These are phyloP conservation scores for Seira musarum DNA, from an alignment of 2,888 invertebrate species.

Conservation along the genomic window DNA sequence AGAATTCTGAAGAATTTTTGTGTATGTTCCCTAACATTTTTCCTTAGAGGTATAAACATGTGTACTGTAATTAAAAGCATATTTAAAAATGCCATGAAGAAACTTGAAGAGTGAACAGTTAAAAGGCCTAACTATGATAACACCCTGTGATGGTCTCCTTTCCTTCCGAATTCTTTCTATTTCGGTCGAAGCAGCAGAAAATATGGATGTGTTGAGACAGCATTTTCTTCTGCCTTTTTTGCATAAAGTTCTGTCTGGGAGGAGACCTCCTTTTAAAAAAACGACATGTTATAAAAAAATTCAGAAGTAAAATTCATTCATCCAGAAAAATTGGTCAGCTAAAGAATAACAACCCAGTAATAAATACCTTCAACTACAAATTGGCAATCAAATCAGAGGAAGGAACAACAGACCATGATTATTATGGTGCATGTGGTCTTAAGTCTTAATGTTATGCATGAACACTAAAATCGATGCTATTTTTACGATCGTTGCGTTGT, in stretches of 20 bases:
- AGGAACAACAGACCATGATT: conserved; percentile 2
- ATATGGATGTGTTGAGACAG: no score
- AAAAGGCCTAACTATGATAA: background rate
- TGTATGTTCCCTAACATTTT: no score
- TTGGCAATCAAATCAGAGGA: conserved; percentile 13
- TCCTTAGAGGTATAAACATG: no score
- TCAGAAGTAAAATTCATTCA: background rate
- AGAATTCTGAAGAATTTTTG: no score
- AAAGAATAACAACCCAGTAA: background rate
- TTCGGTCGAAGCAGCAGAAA: no score
- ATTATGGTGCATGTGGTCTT: background rate
- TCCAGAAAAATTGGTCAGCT: background rate
- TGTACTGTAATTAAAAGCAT: no score
- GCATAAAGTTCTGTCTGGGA: background rate
- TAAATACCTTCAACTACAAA: background rate
- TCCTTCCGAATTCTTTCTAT: no score
- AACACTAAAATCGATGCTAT: background rate
- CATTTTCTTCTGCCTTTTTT: background rate
- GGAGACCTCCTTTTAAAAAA: background rate
- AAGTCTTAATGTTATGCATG: background rate
- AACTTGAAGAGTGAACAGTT: no score
- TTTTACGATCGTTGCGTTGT: background rate
- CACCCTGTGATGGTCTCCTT: background rate
- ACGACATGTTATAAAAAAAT: background rate
- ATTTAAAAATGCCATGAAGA: no score